These are phyloP conservation scores for Sisor rabdophorus DNA, from an alignment of 2,113 vertebrate genomes.

Conservation along the genomic window DNA sequence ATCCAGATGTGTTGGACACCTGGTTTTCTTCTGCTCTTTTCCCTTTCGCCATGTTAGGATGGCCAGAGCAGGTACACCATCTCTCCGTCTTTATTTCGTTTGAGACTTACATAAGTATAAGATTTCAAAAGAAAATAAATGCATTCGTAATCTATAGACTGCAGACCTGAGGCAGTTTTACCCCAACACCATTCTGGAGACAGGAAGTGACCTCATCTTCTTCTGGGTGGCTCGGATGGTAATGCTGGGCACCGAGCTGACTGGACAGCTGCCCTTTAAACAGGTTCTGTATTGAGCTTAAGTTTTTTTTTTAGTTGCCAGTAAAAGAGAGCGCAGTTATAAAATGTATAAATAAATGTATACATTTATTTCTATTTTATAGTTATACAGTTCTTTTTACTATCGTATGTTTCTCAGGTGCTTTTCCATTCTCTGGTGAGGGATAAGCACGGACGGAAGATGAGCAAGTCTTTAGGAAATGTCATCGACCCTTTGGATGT, in stretches of 20 bases:
- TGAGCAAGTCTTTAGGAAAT: slow-evolving; percentile 92
- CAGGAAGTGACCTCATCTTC: slow-evolving; percentile 87
- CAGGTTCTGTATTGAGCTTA: slow-evolving; percentile 64
- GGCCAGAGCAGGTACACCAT: slow-evolving; percentile 75
- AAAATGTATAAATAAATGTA: not conserved
- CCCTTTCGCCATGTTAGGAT: slow-evolving; percentile 87
- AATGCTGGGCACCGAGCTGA: slow-evolving; percentile 83
- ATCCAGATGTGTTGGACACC: slow-evolving; percentile 84
- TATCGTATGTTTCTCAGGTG: slow-evolving; percentile 65
- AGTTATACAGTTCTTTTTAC: not conserved
- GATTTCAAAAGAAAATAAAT: not conserved
- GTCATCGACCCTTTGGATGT: slow-evolving; percentile 87
- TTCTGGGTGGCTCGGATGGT: slow-evolving; percentile 93
- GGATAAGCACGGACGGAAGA: slow-evolving; percentile 85
- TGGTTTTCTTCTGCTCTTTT: slow-evolving; percentile 91
- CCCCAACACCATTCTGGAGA: slow-evolving; percentile 83
- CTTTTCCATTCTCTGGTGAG: slow-evolving; percentile 84
- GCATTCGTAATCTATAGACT: slow-evolving; percentile 60
- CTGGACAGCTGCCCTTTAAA: slow-evolving; percentile 79
- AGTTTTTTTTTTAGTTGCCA: not conserved
- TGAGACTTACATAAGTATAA: not conserved
- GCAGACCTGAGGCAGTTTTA: slow-evolving; percentile 79
- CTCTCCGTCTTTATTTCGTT: not conserved
- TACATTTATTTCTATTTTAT: not conserved
- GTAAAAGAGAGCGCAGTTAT: not conserved